Evolutionary conservation across 1,140 invertebrate genomes (phyloP).

Genomic region (Homalodisca vitripennis): DNA sequence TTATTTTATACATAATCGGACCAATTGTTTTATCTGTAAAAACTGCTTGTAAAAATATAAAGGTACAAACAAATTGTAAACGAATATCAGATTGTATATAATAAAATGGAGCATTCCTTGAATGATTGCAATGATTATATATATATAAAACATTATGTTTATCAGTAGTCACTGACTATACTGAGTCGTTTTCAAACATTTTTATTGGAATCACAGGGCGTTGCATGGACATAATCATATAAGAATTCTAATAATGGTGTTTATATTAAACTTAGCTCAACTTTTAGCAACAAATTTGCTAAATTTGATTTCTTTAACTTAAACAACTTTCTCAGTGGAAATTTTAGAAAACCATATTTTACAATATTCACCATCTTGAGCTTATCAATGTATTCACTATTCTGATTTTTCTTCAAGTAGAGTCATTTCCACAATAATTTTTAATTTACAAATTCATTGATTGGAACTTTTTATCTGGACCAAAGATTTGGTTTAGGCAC

Average conservation of each 20-base stretch:
- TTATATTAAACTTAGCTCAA: slow-evolving; percentile 10
- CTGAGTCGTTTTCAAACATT: not conserved
- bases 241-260: not conserved
- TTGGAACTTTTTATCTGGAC: slow-evolving; percentile 6
- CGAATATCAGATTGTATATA: slow-evolving; percentile 8
- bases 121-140: no score
- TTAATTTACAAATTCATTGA: not conserved
- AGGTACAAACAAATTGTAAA: slow-evolving; percentile 10
- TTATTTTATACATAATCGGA: slow-evolving; percentile 28
- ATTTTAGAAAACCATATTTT: not conserved
- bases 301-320: not conserved
- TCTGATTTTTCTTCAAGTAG: not conserved
- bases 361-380: slow-evolving; percentile 11
- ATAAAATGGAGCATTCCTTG: no score
- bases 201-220: not conserved
- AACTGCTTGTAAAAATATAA: slow-evolving; percentile 25
- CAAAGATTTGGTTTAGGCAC: slow-evolving; percentile 22
- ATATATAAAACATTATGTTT: no score
- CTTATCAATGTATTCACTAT: slow-evolving; percentile 13
- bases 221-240: not conserved
- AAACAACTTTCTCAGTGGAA: slow-evolving; percentile 1
- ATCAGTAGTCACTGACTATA: not conserved
- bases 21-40: slow-evolving; percentile 28
- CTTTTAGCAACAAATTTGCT: slow-evolving; percentile 27
- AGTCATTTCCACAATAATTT: slow-evolving; percentile 2